Base-by-base conservation (phyloP, 2,797 vertebrate genomes). In the Loriculus beryllinus region DNA sequence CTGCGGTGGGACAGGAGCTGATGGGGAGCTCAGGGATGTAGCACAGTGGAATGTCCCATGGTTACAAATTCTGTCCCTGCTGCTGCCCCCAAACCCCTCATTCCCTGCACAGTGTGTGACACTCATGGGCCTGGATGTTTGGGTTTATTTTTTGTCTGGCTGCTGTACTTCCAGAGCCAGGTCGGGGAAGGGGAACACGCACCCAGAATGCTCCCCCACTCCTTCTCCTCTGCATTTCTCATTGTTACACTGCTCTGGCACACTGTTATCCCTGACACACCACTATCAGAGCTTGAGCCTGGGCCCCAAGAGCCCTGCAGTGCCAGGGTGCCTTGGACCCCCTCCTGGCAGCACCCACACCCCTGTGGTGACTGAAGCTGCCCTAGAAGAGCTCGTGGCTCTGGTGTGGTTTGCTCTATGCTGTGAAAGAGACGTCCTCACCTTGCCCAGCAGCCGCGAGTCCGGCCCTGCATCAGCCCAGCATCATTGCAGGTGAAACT, bases 291-390 rank as follows among this genome's bases (percentile, higher is more conserved):
- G 56, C 31, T 7, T 5, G 3, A 6, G 6, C 37, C 10, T 2
- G 35, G 52, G 69, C 26, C 26, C 4, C 0, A 1, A 39, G 56
- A 11, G 4, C 23, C 84, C 86, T 1, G 8, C 0, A 2, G 82
- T 2, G n/a, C 51, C 31, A 33, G 26, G 28, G 26, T 14, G 43
- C 48, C 78, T 18, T 0, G 0, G 5, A 64, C 29, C 48, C 22
- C 52, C 43, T 20, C 40, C 65, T 23, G 45, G 45, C 65, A 45
- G 35, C 14, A 15, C 8, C 6, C 1, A 0, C 39, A 12, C 4
- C 45, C 35, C 57, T 1, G 0, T 3, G 29, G 10, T 7, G 62
- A 13, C 22, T 2, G 0, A 29, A 52, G 25, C 37, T 0, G 0
- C 26, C 76, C 60, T 1, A 4, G 28, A 47, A 60, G 37, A 35